These are phyloP conservation scores for Drosophila novamexicana DNA, from an alignment of 1,140 invertebrate species.

Conservation along the genomic window DNA sequence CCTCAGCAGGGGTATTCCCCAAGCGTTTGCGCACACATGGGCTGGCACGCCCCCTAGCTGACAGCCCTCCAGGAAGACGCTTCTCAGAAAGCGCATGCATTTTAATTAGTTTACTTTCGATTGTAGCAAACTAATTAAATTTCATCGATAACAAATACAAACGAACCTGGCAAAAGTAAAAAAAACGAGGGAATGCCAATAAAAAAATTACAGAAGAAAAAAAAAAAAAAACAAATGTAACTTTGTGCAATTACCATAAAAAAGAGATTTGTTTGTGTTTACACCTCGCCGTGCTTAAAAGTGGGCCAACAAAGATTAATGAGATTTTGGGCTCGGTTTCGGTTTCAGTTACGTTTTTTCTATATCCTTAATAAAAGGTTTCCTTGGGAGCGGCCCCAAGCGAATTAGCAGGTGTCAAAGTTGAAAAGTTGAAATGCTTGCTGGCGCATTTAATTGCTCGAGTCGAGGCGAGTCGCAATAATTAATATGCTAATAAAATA, in stretches of 20 bases:
- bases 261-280: slow-evolving; percentile 78
- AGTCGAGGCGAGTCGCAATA: slow-evolving; percentile 40
- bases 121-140: slow-evolving; percentile 73
- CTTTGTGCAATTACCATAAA: slow-evolving; percentile 73
- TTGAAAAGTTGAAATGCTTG: slow-evolving; percentile 52
- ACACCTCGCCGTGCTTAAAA: slow-evolving; percentile 41
- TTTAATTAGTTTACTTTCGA: slow-evolving; percentile 29
- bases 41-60: slow-evolving; percentile 1
- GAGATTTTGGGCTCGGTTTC: slow-evolving; percentile 41
- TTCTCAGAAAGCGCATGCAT: not conserved
- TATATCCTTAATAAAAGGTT: slow-evolving; percentile 22
- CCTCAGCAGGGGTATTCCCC: slow-evolving; percentile 34
- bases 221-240: slow-evolving; percentile 51
- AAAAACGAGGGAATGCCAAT: slow-evolving; percentile 26
- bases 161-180: slow-evolving; percentile 16
- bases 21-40: slow-evolving; percentile 7
- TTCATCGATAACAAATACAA: slow-evolving; percentile 67
- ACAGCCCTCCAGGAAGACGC: not conserved
- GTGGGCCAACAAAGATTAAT: slow-evolving; percentile 64
- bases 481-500: slow-evolving; percentile 82
- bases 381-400: not conserved
- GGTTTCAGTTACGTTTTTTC: not conserved
- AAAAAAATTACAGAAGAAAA: slow-evolving; percentile 23
- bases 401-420: slow-evolving; percentile 70
- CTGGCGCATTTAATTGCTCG: slow-evolving; percentile 64